A percentile compares a stretch with the other conserved stretches of the same genome.
These are phyloP conservation scores for Leptinotarsa juncta DNA, from an alignment of 2,888 invertebrate species.

Conservation along the genomic window DNA sequence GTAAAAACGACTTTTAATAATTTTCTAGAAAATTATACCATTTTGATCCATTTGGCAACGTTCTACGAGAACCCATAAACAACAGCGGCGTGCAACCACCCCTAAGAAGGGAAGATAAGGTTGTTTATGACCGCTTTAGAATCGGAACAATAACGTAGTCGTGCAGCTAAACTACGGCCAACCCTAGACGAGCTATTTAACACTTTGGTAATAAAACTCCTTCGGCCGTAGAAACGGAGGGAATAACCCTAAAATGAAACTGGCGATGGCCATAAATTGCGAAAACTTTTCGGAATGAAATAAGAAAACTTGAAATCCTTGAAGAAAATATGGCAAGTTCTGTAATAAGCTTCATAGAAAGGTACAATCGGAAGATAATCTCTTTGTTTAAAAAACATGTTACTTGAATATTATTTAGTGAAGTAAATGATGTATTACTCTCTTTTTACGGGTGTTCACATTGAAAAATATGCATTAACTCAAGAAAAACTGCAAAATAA, in stretches of 20 bases:
- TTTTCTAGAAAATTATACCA: too few species aligned
- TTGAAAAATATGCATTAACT: too few species aligned
- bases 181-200: slow-evolving; percentile 39
- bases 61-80: slow-evolving; percentile 27
- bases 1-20: neutral
- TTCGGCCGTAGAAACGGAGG: slow-evolving; percentile 30
- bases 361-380: too few species aligned
- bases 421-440: too few species aligned
- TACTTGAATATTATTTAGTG: too few species aligned
- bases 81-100: slow-evolving; percentile 34
- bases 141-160: slow-evolving; percentile 20
- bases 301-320: neutral
- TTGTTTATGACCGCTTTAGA: slow-evolving; percentile 44
- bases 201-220: slow-evolving; percentile 42
- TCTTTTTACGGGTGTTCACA: too few species aligned
- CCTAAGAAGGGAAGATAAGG: slow-evolving; percentile 36
- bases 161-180: slow-evolving; percentile 26
- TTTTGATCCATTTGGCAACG: slow-evolving; percentile 26
- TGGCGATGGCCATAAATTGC: slow-evolving; percentile 7
- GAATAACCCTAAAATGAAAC: slow-evolving; percentile 8
- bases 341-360: neutral
- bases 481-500: too few species aligned
- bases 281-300: slow-evolving; percentile 14
- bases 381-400: too few species aligned
- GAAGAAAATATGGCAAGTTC: too few species aligned